Conservation (phyloP, 2,113 vertebrate species). For the Dunckerocampus dactyliophorus region DNA sequence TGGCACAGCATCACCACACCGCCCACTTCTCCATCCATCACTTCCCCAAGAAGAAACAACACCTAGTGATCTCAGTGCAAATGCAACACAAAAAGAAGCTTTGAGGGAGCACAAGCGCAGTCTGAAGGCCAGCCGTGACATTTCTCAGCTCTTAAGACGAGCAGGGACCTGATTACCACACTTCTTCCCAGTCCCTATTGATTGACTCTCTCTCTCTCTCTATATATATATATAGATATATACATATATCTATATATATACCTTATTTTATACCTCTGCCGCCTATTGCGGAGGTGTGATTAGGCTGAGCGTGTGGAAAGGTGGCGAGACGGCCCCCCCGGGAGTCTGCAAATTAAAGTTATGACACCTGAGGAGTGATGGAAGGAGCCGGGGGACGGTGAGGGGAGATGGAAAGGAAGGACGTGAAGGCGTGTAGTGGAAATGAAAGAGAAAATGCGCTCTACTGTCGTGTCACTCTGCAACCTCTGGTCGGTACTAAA, state of each 20-base stretch:
- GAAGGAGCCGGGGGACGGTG: constrained; percentile 17
- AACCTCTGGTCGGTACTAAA: no score
- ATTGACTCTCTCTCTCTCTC: background rate
- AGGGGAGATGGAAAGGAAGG: background rate
- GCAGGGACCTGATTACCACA: constrained; percentile 20
- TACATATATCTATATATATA: background rate
- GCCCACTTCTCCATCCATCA: no score
- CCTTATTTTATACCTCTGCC: background rate
- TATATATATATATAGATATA: background rate
- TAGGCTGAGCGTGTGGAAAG: constrained; percentile 24
- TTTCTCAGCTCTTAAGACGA: constrained; percentile 9
- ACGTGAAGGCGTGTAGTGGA: background rate
- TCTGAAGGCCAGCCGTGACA: background rate
- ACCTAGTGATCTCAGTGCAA: background rate
- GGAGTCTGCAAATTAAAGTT: constrained; percentile 55
- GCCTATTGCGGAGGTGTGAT: constrained; percentile 37
- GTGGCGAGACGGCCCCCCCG: constrained; percentile 40
- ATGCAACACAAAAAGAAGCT: constrained; percentile 5
- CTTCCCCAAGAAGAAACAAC: background rate
- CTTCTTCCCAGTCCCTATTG: constrained; percentile 11
- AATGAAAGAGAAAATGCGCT: background rate
- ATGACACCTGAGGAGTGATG: constrained; percentile 50
- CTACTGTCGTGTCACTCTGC: background rate
- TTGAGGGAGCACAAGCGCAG: background rate
- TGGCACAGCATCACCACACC: no score